phyloP scores from a whole-genome alignment of 2,113 vertebrate genomes.

The Uropsilus gracilis region DNA sequence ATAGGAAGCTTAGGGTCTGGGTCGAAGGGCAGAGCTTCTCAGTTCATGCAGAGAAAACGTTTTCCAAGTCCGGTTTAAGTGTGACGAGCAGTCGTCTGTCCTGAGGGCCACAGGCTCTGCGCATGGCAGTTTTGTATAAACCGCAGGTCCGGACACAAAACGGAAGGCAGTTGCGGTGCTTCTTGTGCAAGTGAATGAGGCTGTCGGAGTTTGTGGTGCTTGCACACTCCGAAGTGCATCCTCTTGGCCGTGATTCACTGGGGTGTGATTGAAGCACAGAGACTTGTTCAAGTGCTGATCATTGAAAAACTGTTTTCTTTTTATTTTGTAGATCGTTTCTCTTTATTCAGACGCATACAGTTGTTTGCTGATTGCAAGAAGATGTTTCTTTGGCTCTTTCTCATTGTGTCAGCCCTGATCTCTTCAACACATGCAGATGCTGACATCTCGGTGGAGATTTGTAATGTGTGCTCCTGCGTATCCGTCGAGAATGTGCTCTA shows the following conservation, averaged over 20 bases:
- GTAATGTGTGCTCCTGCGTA: slow-evolving; percentile 97
- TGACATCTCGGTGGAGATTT: slow-evolving; percentile 95
- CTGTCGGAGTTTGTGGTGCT: not conserved
- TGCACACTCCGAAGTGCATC: not conserved
- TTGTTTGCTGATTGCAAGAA: slow-evolving; percentile 95
- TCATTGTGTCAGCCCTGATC: slow-evolving; percentile 92
- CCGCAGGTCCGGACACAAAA: not conserved
- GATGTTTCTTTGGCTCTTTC: slow-evolving; percentile 98
- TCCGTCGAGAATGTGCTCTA: slow-evolving; percentile 98
- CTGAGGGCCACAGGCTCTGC: not conserved
- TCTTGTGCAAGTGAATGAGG: not conserved
- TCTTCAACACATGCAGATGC: slow-evolving; percentile 91
- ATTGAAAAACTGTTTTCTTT: slow-evolving; percentile 85
- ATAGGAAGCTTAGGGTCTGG: not conserved
- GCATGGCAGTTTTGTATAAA: not conserved
- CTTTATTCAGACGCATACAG: slow-evolving; percentile 88
- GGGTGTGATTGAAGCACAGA: slow-evolving; percentile 70
- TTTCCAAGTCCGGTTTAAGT: not conserved
- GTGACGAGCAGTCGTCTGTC: not conserved
- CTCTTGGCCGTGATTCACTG: slow-evolving; percentile 41
- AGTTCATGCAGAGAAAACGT: not conserved
- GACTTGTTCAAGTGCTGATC: slow-evolving; percentile 69
- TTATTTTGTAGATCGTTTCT: slow-evolving; percentile 88
- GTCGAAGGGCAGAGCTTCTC: not conserved
- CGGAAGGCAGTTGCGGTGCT: not conserved